Evolutionary conservation across 1,140 invertebrate genomes (phyloP).

Genomic region (Riptortus pedestris): DNA sequence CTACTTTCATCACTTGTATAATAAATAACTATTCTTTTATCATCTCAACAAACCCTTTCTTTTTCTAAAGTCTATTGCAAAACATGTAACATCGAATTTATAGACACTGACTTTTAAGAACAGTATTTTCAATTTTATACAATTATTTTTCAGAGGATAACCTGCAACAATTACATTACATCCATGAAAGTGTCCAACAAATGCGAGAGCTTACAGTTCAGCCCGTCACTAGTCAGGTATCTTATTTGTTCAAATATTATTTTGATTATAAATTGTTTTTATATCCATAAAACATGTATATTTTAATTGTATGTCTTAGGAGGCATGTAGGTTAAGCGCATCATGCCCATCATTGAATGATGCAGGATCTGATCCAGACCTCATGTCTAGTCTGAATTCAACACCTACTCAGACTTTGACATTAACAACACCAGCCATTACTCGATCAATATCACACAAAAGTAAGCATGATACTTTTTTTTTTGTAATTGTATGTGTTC

Average conservation of each 20-base stretch:
- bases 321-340: conserved; percentile 48
- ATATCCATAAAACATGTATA: not conserved
- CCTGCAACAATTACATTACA: conserved; percentile 59
- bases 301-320: conserved; percentile 19
- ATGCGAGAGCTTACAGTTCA: conserved; percentile 53
- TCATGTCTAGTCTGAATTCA: conserved; percentile 39
- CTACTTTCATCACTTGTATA: too few species aligned
- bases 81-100: too few species aligned
- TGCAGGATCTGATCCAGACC: conserved; percentile 42
- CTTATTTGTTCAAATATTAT: not conserved
- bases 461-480: conserved; percentile 18
- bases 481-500: not conserved
- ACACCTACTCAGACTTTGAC: conserved; percentile 40
- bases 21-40: too few species aligned
- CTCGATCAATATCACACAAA: conserved; percentile 22
- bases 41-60: too few species aligned
- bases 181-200: conserved; percentile 46
- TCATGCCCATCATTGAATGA: conserved; percentile 59
- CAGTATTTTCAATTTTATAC: too few species aligned
- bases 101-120: too few species aligned
- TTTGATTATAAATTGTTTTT: conserved; percentile 2
- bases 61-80: too few species aligned
- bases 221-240: conserved; percentile 29
- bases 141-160: too few species aligned
- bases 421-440: conserved; percentile 31